These are phyloP conservation scores for Bucco capensis DNA, from an alignment of 2,113 vertebrate genomes.

Conservation along the genomic window DNA sequence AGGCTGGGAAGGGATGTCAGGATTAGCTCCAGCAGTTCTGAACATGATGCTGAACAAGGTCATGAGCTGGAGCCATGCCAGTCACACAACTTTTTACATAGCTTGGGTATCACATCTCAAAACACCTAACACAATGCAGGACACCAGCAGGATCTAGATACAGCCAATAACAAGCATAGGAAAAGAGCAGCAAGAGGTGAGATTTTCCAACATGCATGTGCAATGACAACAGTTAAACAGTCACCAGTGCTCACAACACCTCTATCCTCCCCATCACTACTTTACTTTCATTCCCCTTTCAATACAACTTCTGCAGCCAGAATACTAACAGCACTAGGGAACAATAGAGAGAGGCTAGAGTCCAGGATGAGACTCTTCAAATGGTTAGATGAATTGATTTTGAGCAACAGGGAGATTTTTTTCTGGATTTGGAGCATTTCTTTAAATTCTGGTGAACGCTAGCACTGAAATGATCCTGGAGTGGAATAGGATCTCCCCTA, in stretches of 20 bases:
- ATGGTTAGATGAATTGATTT: background rate
- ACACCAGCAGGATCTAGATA: background rate
- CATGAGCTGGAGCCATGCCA: rapidly evolving
- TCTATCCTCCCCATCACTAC: background rate
- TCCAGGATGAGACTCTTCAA: background rate
- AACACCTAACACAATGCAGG: background rate
- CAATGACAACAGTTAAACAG: background rate
- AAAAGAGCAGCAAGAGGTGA: background rate
- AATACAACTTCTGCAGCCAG: background rate
- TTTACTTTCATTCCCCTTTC: background rate
- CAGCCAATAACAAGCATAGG: rapidly evolving
- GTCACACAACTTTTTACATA: rapidly evolving
- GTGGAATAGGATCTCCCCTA: background rate
- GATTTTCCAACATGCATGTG: background rate
- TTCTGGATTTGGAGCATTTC: background rate
- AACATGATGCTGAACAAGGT: background rate
- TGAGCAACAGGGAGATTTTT: background rate
- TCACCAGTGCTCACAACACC: background rate
- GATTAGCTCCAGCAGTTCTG: background rate
- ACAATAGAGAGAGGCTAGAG: background rate
- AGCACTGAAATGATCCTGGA: background rate
- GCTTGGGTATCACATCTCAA: background rate
- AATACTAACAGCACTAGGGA: background rate
- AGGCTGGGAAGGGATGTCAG: background rate
- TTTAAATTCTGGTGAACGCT: background rate